phyloP scores from a whole-genome alignment of 2,888 invertebrate species.

The Meiosimyza platycephala region DNA sequence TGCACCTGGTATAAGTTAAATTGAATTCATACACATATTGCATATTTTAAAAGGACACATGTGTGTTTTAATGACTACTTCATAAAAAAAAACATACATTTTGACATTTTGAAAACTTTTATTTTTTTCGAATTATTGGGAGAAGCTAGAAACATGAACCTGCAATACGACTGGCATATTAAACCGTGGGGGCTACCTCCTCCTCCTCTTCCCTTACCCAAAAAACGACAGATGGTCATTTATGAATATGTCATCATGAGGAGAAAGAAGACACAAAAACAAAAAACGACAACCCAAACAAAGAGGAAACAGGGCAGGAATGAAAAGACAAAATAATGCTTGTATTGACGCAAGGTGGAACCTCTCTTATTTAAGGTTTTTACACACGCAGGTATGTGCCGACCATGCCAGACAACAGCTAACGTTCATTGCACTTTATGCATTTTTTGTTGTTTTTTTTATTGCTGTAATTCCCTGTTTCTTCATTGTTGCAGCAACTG shows the following conservation, averaged over 20 bases:
- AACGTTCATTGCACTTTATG: conserved; percentile 38
- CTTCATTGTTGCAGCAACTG: conserved; percentile 38
- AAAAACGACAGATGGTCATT: conserved; percentile 42
- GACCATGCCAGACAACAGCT: conserved; percentile 21
- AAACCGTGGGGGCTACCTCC: no score
- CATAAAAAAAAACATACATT: no score
- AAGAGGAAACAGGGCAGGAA: conserved; percentile 7
- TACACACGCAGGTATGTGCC: conserved; percentile 27
- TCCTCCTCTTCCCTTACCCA: no score
- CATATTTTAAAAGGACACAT: no score
- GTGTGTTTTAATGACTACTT: no score
- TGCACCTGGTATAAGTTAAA: conserved; percentile 12
- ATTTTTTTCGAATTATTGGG: no score
- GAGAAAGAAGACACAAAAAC: neutral
- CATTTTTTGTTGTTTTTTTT: conserved; percentile 33
- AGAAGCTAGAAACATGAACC: no score
- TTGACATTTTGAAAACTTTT: no score
- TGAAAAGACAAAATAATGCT: conserved; percentile 32
- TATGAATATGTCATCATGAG: conserved; percentile 16
- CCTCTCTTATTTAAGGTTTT: conserved; percentile 41
- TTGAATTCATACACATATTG: neutral
- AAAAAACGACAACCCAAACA: neutral
- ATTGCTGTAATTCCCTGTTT: conserved; percentile 57
- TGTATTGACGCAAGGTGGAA: conserved; percentile 44
- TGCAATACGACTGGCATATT: no score